phyloP scores from a whole-genome alignment of 2,888 invertebrate species.

The Netelia virgata region DNA sequence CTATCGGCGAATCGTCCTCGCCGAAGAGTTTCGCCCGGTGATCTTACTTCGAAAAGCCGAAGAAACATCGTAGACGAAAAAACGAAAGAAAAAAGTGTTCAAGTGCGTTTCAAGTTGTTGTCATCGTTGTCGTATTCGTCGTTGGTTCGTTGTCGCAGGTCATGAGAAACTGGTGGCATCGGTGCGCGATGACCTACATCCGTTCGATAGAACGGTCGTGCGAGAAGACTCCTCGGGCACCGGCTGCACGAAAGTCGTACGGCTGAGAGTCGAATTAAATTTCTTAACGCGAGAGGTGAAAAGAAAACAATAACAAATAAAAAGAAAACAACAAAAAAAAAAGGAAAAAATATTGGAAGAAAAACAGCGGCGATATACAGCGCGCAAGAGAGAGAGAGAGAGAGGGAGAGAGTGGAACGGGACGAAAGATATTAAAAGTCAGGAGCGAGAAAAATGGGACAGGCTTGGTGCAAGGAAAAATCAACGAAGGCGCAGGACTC shows the following conservation, averaged over 20 bases:
- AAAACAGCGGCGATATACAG: background rate
- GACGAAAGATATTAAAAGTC: constrained; percentile 58
- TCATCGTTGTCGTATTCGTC: constrained; percentile 52
- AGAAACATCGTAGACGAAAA: background rate
- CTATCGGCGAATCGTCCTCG: background rate
- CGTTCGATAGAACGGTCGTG: constrained; percentile 62
- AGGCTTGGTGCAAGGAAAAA: constrained; percentile 84
- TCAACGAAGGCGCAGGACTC: constrained; percentile 83
- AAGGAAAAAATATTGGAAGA: background rate
- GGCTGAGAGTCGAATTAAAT: constrained; percentile 29
- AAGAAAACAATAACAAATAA: background rate
- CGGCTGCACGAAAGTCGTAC: constrained; percentile 55
- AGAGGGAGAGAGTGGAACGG: constrained; percentile 24
- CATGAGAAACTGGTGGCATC: constrained; percentile 77
- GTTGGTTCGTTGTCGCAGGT: constrained; percentile 77
- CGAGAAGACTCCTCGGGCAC: constrained; percentile 56
- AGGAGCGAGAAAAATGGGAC: constrained; percentile 80
- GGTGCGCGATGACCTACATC: constrained; percentile 77
- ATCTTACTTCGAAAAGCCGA: constrained; percentile 5
- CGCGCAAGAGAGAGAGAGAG: background rate
- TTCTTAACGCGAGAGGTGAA: background rate
- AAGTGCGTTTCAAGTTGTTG: constrained; percentile 51
- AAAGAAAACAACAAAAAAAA: background rate
- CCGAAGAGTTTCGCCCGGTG: constrained; percentile 1
- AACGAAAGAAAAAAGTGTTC: background rate